Conservation (phyloP, 1,140 invertebrate species). For the Saccostrea echinata region DNA sequence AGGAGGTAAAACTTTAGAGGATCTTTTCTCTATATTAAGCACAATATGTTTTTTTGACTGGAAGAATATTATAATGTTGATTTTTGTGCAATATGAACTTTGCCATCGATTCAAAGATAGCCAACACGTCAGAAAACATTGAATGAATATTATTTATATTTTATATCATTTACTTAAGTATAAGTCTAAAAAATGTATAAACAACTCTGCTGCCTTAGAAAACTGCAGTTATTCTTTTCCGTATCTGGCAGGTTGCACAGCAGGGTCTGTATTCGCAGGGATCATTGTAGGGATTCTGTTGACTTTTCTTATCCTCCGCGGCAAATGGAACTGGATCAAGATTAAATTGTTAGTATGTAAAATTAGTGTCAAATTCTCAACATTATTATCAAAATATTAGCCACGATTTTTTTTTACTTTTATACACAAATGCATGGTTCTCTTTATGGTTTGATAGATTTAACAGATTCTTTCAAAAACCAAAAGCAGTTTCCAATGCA, state of each 20-base stretch:
- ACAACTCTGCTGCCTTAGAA: not conserved
- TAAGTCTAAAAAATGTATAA: not conserved
- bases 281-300: not conserved
- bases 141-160: not conserved
- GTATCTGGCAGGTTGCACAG: not conserved
- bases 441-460: not conserved
- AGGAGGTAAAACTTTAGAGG: no score
- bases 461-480: not conserved
- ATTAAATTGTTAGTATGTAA: not conserved
- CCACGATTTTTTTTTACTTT: not conserved
- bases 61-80: no score
- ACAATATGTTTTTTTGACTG: no score
- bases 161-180: not conserved
- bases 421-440: not conserved
- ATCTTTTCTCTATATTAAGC: no score
- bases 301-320: not conserved
- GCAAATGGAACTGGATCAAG: not conserved
- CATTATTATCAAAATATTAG: not conserved
- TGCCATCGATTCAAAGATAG: not conserved
- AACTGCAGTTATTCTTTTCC: not conserved
- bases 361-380: no score
- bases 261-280: not conserved
- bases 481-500: not conserved
- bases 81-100: no score
- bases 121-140: not conserved